Percentiles rank a stretch among this genome's conserved stretches.
Conservation (phyloP, 2,113 vertebrate species). For the Scolopax mira region DNA sequence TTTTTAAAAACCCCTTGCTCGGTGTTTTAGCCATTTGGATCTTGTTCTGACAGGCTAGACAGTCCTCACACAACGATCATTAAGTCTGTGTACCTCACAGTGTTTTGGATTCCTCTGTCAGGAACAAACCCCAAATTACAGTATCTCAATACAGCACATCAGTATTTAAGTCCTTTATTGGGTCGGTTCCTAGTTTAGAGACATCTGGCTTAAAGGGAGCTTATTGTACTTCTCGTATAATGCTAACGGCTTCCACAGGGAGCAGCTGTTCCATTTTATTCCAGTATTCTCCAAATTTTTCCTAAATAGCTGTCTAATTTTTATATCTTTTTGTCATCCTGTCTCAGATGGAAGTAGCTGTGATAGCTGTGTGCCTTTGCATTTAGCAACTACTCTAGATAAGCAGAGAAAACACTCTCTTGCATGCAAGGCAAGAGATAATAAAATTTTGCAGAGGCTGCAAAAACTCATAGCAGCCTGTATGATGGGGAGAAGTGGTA, state of each 20-base stretch:
- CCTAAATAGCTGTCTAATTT: neutral
- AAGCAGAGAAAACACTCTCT: neutral
- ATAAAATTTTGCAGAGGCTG: neutral
- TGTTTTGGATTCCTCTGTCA: neutral
- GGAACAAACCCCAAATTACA: neutral
- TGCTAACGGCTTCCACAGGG: neutral
- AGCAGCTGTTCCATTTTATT: slow-evolving; percentile 8
- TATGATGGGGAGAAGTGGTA: neutral
- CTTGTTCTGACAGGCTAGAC: neutral
- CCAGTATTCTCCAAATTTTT: neutral
- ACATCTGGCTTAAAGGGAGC: neutral
- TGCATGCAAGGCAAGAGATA: neutral
- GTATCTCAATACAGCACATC: neutral
- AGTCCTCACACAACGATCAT: neutral
- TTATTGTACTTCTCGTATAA: neutral
- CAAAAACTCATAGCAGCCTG: neutral
- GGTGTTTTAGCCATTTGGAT: neutral
- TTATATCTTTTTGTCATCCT: neutral
- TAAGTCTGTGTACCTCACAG: neutral
- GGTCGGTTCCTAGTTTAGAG: slow-evolving; percentile 11
- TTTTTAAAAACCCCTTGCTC: neutral
- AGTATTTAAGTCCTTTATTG: slow-evolving; percentile 4
- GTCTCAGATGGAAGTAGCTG: slow-evolving; percentile 19
- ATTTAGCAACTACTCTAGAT: neutral
- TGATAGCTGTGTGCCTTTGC: neutral